Evolutionary conservation across 2,888 invertebrate genomes (phyloP).

Genomic region (Andrena camellia): DNA sequence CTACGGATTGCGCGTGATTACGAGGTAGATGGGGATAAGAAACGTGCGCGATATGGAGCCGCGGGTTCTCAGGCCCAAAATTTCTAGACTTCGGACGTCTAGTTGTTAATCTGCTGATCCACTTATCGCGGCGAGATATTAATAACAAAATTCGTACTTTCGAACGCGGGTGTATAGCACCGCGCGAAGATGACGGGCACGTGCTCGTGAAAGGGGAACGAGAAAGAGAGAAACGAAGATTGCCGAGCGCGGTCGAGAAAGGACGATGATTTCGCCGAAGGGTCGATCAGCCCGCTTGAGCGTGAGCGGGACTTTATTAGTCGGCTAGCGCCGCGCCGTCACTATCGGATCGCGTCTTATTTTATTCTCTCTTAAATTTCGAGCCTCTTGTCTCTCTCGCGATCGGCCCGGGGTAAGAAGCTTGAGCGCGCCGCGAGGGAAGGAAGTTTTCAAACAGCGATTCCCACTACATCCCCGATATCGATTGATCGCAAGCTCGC

Average conservation of each 20-base stretch:
- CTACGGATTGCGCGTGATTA: too few relatives aligned
- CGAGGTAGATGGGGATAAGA: too few relatives aligned
- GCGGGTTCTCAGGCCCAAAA: neutral
- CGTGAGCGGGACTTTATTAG: slow-evolving; percentile 41
- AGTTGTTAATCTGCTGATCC: too few relatives aligned
- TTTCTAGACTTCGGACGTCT: too few relatives aligned
- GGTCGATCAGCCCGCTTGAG: slow-evolving; percentile 39
- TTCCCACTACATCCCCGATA: neutral
- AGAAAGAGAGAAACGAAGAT: slow-evolving; percentile 37
- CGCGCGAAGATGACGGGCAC: neutral
- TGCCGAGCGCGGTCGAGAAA: slow-evolving; percentile 44
- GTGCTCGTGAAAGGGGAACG: slow-evolving; percentile 24
- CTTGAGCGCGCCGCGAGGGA: neutral
- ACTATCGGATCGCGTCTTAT: neutral
- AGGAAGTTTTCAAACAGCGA: neutral
- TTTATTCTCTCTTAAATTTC: neutral
- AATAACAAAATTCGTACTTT: neutral
- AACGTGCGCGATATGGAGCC: neutral
- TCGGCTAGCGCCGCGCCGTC: slow-evolving; percentile 46
- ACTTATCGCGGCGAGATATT: neutral
- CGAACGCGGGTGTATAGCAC: neutral
- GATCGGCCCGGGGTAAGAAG: neutral
- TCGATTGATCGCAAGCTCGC: neutral
- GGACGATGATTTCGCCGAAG: slow-evolving; percentile 38
- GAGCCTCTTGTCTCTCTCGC: too few relatives aligned